These are phyloP conservation scores for Tenthredo scrophulariae DNA, from an alignment of 2,888 invertebrate genomes.

Conservation along the genomic window DNA sequence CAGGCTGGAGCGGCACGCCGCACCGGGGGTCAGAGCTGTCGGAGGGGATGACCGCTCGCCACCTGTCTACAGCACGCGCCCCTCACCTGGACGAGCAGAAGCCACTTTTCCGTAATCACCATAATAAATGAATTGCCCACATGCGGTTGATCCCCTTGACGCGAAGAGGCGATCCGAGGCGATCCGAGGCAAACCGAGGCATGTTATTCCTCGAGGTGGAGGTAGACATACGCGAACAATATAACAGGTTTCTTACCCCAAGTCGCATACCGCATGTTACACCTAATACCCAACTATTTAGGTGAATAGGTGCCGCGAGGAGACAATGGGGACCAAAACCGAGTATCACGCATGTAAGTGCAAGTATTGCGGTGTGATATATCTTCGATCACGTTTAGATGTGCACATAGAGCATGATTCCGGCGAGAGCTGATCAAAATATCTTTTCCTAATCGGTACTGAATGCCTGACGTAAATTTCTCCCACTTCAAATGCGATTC, in stretches of 20 bases:
- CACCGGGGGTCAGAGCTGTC: constrained; percentile 40
- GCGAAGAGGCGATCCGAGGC: not conserved
- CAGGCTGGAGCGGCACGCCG: not conserved
- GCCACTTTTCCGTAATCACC: constrained; percentile 53
- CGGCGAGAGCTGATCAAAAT: not conserved
- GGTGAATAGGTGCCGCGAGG: not conserved
- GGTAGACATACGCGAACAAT: not conserved
- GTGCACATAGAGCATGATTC: not conserved
- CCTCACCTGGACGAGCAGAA: constrained; percentile 68
- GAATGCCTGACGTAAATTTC: not conserved
- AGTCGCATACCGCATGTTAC: not conserved
- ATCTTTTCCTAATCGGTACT: too few relatives aligned
- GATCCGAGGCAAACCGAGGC: not conserved
- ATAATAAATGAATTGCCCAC: constrained; percentile 53
- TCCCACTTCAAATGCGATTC: not conserved
- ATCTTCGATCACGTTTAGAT: not conserved
- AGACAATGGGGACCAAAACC: not conserved
- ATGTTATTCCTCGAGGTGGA: not conserved
- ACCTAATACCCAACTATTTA: not conserved
- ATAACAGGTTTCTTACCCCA: not conserved
- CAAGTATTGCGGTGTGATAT: not conserved
- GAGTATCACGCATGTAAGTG: not conserved
- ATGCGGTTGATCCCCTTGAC: constrained; percentile 44
- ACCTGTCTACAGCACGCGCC: constrained; percentile 75
- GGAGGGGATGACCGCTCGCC: constrained; percentile 66